Conservation (phyloP, 2,888 invertebrate species). For the Melanostoma scalare region DNA sequence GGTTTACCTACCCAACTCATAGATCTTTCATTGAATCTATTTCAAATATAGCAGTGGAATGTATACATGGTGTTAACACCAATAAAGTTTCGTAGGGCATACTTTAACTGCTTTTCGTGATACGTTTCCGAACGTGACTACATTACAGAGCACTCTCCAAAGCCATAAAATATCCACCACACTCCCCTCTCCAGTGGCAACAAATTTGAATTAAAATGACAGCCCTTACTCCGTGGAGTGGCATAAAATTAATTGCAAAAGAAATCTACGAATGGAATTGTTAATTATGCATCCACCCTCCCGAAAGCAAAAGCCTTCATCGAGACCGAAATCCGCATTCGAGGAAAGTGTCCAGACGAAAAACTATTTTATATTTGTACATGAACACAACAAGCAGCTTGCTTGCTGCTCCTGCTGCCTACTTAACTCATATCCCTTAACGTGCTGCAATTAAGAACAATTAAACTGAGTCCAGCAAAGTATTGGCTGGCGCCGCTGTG, state of each 20-base stretch:
- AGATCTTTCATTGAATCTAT: no score
- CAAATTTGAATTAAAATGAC: neutral
- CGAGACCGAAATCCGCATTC: conserved; percentile 32
- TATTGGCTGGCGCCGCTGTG: conserved; percentile 31
- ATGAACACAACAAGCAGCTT: conserved; percentile 56
- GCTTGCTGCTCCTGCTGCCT: neutral
- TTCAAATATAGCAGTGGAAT: no score
- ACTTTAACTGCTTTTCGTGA: no score
- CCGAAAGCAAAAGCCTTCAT: conserved; percentile 1
- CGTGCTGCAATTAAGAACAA: conserved; percentile 70
- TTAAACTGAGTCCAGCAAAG: conserved; percentile 61
- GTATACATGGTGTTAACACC: no score
- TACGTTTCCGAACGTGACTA: no score
- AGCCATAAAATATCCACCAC: no score
- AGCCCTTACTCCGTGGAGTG: neutral
- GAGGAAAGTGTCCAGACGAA: conserved; percentile 43
- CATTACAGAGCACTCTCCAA: no score
- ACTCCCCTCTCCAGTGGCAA: no score
- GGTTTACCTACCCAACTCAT: no score
- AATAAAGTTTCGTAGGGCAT: no score
- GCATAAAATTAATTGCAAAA: conserved; percentile 28
- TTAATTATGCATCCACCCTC: conserved; percentile 46
- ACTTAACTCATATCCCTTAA: conserved; percentile 21
- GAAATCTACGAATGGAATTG: conserved; percentile 48
- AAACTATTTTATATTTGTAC: conserved; percentile 57